phyloP scores from a whole-genome alignment of 2,797 vertebrate genomes.

The Sebastes oblongus region DNA sequence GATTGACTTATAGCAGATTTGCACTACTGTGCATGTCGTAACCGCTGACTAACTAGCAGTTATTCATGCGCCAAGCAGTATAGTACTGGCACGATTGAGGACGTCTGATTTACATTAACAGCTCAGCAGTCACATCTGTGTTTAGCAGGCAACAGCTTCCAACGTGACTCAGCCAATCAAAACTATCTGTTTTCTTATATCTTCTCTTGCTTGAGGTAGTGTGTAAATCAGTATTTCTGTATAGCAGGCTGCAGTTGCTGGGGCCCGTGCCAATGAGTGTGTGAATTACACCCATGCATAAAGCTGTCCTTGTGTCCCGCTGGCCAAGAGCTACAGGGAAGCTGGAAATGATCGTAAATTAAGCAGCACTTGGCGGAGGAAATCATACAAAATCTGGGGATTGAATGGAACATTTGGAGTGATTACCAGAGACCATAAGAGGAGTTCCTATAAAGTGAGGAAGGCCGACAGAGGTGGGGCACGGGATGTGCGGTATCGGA shows the following conservation, averaged over 20 bases:
- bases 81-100: conserved; percentile 29
- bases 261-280: conserved; percentile 74
- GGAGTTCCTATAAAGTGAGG: conserved; percentile 54
- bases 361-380: conserved; percentile 71
- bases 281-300: conserved; percentile 79
- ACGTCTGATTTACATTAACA: conserved; percentile 67
- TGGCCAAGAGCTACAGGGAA: conserved; percentile 77
- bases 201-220: conserved; percentile 59
- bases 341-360: conserved; percentile 79
- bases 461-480: conserved; percentile 38
- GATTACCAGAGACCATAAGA: conserved; percentile 68
- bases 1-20: conserved; percentile 75
- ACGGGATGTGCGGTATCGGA: conserved; percentile 13
- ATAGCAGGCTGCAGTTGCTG: conserved; percentile 69
- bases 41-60: conserved; percentile 60
- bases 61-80: conserved; percentile 52
- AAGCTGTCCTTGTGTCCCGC: conserved; percentile 77
- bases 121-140: conserved; percentile 68
- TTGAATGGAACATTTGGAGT: conserved; percentile 73
- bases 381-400: conserved; percentile 77
- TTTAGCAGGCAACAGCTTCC: conserved; percentile 66
- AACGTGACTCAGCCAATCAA: conserved; percentile 71
- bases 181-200: conserved; percentile 70
- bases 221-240: conserved; percentile 71
- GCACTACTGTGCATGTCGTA: conserved; percentile 58